These are phyloP conservation scores for Acanthacorydalis orientalis DNA, from an alignment of 2,888 invertebrate species.

Conservation along the genomic window DNA sequence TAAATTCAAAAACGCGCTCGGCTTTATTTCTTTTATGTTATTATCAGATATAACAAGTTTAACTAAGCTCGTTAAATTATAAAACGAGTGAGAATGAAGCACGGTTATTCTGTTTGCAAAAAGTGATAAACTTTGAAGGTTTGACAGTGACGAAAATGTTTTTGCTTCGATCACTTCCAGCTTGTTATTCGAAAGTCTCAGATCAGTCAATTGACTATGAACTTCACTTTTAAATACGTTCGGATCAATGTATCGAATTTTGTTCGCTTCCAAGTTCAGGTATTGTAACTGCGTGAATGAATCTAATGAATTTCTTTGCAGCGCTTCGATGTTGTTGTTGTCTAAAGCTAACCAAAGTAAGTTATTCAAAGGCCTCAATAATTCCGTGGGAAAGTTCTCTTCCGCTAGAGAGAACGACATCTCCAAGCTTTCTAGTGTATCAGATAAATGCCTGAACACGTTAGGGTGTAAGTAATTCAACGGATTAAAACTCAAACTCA, in stretches of 20 bases:
- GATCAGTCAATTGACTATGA: conserved; percentile 56
- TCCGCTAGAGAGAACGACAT: conserved; percentile 72
- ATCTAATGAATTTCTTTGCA: conserved; percentile 42
- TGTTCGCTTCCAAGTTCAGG: conserved; percentile 74
- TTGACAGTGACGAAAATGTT: conserved; percentile 55
- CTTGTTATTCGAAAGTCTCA: conserved; percentile 69
- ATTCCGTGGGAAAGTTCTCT: conserved; percentile 60
- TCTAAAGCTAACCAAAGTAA: conserved; percentile 74
- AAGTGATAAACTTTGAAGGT: conserved; percentile 61
- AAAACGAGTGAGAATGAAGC: conserved; percentile 55
- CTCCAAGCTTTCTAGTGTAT: conserved; percentile 64
- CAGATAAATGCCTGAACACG: conserved; percentile 58
- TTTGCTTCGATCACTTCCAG: conserved; percentile 46
- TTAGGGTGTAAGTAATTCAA: conserved; percentile 65
- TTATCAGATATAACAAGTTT: conserved; percentile 75
- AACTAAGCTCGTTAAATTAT: conserved; percentile 58
- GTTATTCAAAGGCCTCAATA: conserved; percentile 53
- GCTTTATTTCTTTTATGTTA: conserved; percentile 52
- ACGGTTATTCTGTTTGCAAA: conserved; percentile 60
- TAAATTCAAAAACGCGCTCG: conserved; percentile 56
- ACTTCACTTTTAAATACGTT: conserved; percentile 45
- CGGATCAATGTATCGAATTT: conserved; percentile 50
- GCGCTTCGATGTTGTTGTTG: conserved; percentile 66
- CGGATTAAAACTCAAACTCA: conserved; percentile 83
- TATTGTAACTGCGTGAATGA: conserved; percentile 51